Conservation (phyloP, 2,888 invertebrate species). For the Microctonus brassicae region DNA sequence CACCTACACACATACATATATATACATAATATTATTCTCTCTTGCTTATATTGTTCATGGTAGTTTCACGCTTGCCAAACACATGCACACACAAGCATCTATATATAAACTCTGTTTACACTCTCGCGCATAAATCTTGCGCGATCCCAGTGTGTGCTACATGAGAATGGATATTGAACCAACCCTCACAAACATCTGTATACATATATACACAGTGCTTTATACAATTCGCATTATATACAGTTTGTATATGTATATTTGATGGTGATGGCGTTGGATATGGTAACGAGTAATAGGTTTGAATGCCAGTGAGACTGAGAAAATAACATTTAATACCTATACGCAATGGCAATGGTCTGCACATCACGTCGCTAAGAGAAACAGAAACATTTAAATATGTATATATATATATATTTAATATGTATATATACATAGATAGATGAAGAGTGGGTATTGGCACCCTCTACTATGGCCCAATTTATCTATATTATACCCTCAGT, state of each 20-base stretch:
- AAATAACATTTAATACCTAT: neutral
- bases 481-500: conserved; percentile 69
- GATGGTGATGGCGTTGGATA: conserved; percentile 25
- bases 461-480: conserved; percentile 64
- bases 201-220: neutral
- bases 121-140: conserved; percentile 56
- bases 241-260: conserved; percentile 3
- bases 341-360: conserved; percentile 1
- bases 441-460: conserved; percentile 38
- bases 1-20: too few species aligned
- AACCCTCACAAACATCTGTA: neutral
- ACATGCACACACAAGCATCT: conserved; percentile 32
- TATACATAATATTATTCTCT: too few species aligned
- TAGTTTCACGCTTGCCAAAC: conserved; percentile 50
- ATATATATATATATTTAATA: too few species aligned
- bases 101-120: conserved; percentile 48
- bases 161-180: conserved; percentile 10
- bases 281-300: conserved; percentile 39
- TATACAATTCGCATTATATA: neutral
- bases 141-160: conserved; percentile 36
- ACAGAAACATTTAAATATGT: neutral
- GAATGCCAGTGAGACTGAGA: neutral
- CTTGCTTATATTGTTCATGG: conserved; percentile 22
- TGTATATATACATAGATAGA: too few species aligned
- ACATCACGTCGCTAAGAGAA: conserved; percentile 11